Evolutionary conservation across 1,140 invertebrate genomes (phyloP).

Genomic region (Polypedilum pembai): DNA sequence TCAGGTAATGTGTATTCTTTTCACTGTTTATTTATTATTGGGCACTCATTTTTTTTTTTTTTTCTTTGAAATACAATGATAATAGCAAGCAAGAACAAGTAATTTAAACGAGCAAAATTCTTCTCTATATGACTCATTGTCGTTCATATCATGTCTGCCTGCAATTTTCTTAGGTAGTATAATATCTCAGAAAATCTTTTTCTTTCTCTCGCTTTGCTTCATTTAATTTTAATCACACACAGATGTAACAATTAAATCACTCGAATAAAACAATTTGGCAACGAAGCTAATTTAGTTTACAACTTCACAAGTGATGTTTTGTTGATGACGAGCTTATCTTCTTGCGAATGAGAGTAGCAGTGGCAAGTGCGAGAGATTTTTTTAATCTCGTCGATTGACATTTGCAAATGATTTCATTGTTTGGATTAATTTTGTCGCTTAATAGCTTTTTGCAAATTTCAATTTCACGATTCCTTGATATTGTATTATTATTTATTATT

Average conservation of each 20-base stretch:
- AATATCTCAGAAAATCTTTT: neutral
- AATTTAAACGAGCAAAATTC: neutral
- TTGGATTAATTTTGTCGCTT: neutral
- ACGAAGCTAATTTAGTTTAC: neutral
- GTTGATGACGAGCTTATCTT: conserved; percentile 3
- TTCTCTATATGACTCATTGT: neutral
- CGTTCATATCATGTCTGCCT: neutral
- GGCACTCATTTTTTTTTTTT: no score
- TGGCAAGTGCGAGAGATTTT: neutral
- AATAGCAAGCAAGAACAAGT: no score
- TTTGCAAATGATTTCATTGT: neutral
- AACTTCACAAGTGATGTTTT: neutral
- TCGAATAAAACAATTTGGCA: neutral
- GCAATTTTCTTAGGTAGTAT: neutral
- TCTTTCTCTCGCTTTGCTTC: neutral
- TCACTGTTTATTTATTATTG: no score
- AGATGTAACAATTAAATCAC: neutral
- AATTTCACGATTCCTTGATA: neutral
- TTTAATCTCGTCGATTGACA: neutral
- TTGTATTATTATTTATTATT: neutral
- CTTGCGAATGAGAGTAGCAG: neutral
- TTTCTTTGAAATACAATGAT: no score
- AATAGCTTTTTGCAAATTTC: neutral
- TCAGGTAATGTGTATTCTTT: no score
- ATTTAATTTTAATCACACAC: neutral